Base-by-base conservation (phyloP, 2,113 vertebrate genomes). In the Ia io region DNA sequence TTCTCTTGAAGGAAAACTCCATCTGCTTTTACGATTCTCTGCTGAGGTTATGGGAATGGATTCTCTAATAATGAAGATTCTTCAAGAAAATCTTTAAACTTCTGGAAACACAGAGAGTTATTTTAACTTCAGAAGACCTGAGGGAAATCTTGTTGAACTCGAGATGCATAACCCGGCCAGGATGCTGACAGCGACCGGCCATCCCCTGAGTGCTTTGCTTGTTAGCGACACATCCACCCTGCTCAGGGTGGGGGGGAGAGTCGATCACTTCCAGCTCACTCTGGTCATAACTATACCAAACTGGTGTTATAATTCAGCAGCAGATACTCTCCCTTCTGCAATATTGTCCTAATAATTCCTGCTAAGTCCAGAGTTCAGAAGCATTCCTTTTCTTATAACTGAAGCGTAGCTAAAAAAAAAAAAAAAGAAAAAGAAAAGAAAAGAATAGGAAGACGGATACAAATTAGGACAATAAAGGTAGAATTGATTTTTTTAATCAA, bases 121-220 rank as follows among this genome's bases (percentile, higher is more conserved):
- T 87, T 95, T 82, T 85, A 93, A 86, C 69, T 74, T 76, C 11
- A 28, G 40, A 83, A 79, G 47, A 86, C 37, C 35, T 17, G 44
- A 96, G 89, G 78, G 83, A 94, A 84, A 88, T 95, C 87, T 93
- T 40, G 56, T 53, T 61, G 49, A 70, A 84, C 49, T 83, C 61
- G 30, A 70, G 63, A 53, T 44, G 42, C 37, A 51, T n/a, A 49
- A 86, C 9, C 5, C 12, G 65, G 16, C 32, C 13, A 69, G 91
- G n/a, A 30, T 70, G 74, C 47, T 86, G 44, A 69, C 11, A 78
- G 30, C 7, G 9, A 22, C 47, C 28, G 47, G 49, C 32, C 17
- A 18, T 77, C 30, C 40, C 40, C 8, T 6, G 28, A 59, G 14
- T 37, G 5, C 56, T 89, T 84, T 84, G 7, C 65, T 18, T 63